Base-by-base conservation (phyloP, 2,888 invertebrate species). In the Drosophila hamatofila region DNA sequence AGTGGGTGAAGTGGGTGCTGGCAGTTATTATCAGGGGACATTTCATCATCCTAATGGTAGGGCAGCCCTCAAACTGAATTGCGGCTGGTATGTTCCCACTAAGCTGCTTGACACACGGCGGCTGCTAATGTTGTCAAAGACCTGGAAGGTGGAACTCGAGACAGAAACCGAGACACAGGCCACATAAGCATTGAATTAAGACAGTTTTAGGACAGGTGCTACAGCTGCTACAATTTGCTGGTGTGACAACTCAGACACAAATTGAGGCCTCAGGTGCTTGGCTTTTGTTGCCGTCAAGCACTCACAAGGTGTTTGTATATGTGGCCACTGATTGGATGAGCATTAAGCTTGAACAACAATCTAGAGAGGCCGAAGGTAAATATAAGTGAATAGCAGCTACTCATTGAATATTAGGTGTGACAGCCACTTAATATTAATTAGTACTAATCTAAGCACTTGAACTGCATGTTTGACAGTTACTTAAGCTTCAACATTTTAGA, bases 11-110 rank as follows among this genome's bases (percentile, higher is more conserved):
- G 42, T 25, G 51, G 39, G n/a, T 56, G 12, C 33, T 16, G 37
- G 23, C 44, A 46, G 33, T 11, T 14, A 46, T 44, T 66, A 21
- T 46, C 44, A 42, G 46, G 83, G 88, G 72, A 62, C 72, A 76
- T 86, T 84, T 84, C 83, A 88, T 84, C 83, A 84, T 88, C 81
- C 60, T 78, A 81, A 83, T 86, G 74, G 54, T 25, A 8, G 73
- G 48, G 37, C 41, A 18, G 39, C 48, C 55, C 62, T 55, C 46
- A 18, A 52, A 49, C 18, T 30, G 69, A 33, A 25, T 16, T 27
- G 55, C 25, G 46, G 52, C 51, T 35, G 44, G 55, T 55, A 55
- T 55, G 63, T 62, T 57, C 35, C 46, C 23, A 35, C 58, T 70
- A 73, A 67, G 59, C 66, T 25, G 55, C 49, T 59, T 63, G 49